Evolutionary conservation across 2,113 vertebrate genomes (phyloP).

Genomic region (Gobius niger): DNA sequence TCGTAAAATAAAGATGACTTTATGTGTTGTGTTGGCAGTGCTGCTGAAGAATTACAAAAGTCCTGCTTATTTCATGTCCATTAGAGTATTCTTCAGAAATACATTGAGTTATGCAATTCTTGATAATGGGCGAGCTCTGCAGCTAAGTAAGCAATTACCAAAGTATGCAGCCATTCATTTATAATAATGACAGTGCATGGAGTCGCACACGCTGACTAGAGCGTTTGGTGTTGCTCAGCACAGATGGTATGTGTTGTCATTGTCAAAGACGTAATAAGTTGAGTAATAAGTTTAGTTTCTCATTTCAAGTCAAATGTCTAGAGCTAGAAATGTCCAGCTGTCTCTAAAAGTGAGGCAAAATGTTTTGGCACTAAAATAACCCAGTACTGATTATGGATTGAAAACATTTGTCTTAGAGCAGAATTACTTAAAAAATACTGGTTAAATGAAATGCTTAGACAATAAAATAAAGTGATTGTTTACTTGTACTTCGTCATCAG

Average conservation of each 20-base stretch:
- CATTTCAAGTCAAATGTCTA: background rate
- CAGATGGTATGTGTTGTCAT: constrained; percentile 27
- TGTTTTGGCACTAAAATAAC: too few relatives aligned
- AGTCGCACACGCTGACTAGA: constrained; percentile 48
- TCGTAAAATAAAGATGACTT: too few relatives aligned
- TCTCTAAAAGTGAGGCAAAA: too few relatives aligned
- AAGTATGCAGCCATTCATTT: constrained; percentile 62
- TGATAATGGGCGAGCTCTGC: constrained; percentile 44
- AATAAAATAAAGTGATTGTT: too few relatives aligned
- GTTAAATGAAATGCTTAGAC: too few relatives aligned
- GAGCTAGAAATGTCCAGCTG: too few relatives aligned
- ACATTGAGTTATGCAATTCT: constrained; percentile 65
- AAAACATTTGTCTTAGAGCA: too few relatives aligned
- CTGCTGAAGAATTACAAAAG: background rate
- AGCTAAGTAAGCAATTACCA: constrained; percentile 51
- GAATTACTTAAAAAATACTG: too few relatives aligned
- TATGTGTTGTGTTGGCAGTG: background rate
- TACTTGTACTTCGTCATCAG: too few relatives aligned
- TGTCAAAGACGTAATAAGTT: constrained; percentile 32
- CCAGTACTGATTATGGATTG: too few relatives aligned
- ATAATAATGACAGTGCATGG: constrained; percentile 53
- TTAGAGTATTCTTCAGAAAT: constrained; percentile 32
- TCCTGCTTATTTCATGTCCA: background rate
- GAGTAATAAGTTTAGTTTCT: constrained; percentile 8
- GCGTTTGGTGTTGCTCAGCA: constrained; percentile 49